A percentile compares a stretch with the other conserved stretches of the same genome.
Conservation (phyloP, 2,888 invertebrate species). For the Hermaeophaga mercurialis region DNA sequence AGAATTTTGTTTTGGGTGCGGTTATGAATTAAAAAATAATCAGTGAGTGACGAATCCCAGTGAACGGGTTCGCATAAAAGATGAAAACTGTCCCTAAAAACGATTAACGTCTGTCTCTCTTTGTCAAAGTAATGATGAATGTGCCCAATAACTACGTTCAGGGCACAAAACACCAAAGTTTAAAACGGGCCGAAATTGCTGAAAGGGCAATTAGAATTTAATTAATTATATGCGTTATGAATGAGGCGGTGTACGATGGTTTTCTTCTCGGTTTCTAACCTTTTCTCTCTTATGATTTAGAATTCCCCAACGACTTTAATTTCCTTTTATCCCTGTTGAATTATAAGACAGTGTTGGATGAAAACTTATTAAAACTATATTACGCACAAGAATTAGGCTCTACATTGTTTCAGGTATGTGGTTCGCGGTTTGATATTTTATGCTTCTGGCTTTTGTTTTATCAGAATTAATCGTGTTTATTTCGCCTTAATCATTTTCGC, state of each 20-base stretch:
- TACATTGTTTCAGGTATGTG: slow-evolving; percentile 16
- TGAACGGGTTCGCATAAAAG: slow-evolving; percentile 20
- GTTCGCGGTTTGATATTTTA: not conserved
- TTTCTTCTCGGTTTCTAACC: slow-evolving; percentile 41
- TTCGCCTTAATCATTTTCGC: slow-evolving; percentile 4
- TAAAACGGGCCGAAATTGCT: slow-evolving; percentile 53
- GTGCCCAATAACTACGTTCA: slow-evolving; percentile 53
- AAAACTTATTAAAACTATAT: slow-evolving; percentile 41
- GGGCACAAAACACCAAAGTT: slow-evolving; percentile 56
- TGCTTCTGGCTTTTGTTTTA: slow-evolving; percentile 11
- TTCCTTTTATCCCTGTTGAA: slow-evolving; percentile 44
- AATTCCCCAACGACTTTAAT: slow-evolving; percentile 47
- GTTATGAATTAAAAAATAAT: not conserved
- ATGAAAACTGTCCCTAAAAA: slow-evolving; percentile 32
- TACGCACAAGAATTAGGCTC: slow-evolving; percentile 33
- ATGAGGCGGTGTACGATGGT: slow-evolving; percentile 45
- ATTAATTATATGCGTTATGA: slow-evolving; percentile 59
- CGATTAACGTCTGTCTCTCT: slow-evolving; percentile 58
- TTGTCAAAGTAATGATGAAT: slow-evolving; percentile 58
- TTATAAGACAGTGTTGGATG: slow-evolving; percentile 37
- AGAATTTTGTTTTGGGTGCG: not conserved
- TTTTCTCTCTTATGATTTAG: slow-evolving; percentile 43
- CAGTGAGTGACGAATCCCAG: not conserved
- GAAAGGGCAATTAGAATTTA: slow-evolving; percentile 59
- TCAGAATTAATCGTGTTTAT: slow-evolving; percentile 21